Percentiles rank a stretch among this genome's conserved stretches.
Evolutionary conservation across 2,888 invertebrate genomes (phyloP).

Genomic region (Xanthia icteritia): DNA sequence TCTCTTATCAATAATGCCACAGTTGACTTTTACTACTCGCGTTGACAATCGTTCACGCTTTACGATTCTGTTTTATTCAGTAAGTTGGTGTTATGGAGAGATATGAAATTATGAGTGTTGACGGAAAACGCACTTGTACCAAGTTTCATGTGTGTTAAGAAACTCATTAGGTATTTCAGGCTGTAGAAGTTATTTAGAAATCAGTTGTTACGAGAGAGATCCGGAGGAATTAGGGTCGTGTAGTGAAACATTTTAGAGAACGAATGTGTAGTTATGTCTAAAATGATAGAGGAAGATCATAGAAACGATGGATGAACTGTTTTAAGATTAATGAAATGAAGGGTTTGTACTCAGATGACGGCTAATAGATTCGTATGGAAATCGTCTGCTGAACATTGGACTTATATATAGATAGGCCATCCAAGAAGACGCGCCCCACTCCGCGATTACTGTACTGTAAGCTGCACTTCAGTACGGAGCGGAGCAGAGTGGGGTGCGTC

Average conservation of each 20-base stretch:
- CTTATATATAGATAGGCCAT: neutral
- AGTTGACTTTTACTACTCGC: neutral
- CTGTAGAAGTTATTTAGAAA: too few relatives aligned
- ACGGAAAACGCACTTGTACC: neutral
- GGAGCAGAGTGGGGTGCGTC: too few relatives aligned
- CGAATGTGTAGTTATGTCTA: neutral
- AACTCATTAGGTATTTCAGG: too few relatives aligned
- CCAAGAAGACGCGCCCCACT: too few relatives aligned
- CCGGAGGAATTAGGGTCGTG: too few relatives aligned
- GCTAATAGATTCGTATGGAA: neutral
- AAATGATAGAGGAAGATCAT: neutral
- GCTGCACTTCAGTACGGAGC: too few relatives aligned
- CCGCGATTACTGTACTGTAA: too few relatives aligned
- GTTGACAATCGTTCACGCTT: slow-evolving; percentile 35
- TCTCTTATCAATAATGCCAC: neutral
- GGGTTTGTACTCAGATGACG: neutral
- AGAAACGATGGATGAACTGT: neutral
- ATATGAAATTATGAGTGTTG: slow-evolving; percentile 1
- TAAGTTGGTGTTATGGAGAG: neutral
- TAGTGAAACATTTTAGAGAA: neutral
- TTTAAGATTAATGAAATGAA: neutral
- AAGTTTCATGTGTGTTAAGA: too few relatives aligned
- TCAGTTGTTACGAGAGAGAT: too few relatives aligned
- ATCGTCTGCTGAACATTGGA: neutral
- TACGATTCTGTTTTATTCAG: slow-evolving; percentile 38